Evolutionary conservation across 2,888 invertebrate genomes (phyloP), one percentile per base, ranked within the genome.

Genomic region (Xylocampa areola): DNA sequence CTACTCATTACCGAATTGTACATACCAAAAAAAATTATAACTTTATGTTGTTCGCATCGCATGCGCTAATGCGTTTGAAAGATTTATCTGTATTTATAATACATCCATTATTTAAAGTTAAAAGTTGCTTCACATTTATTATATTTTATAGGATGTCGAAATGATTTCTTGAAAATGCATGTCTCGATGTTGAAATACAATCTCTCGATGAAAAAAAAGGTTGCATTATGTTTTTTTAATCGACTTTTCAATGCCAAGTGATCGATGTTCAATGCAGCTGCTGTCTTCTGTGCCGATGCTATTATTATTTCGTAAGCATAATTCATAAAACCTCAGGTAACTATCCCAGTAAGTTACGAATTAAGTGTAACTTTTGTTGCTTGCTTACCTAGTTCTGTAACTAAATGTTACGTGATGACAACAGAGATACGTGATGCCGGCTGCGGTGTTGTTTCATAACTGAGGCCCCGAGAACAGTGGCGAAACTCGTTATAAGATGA

Each of bases 341-440:
- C 36, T 14, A 10, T 19, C 29, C 39, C 33, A 52, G 14, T 27
- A 41, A 59, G 13, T 29, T 21, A 4, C 19, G 17, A 49, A 44
- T 44, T 44, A 11, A n/a, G n/a, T n/a, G n/a, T 36, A 40, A 21
- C 14, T 35, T 33, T 41, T n/a, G n/a, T 33, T 29, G 16, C 27
- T 25, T 16, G 21, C 16, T 27, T 37, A 37, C 70, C 50, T 48
- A 44, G 27, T 58, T 58, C 16, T 47, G 16, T 11, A 25, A 29
- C 21, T 10, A 52, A 55, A 39, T 65, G 54, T 71, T 74, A 68
- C 75, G 75, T 43, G 55, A 73, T 72, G 75, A 63, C 68, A 68
- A 58, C 60, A 45, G 21, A 48, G 49, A 70, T 70, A 62, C 53
- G 40, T 55, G 71, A 70, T 60, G 52, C 69, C 41, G 32, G 47